These are phyloP conservation scores for Ypsolopha sequella DNA, from an alignment of 2,888 invertebrate genomes.

Conservation along the genomic window DNA sequence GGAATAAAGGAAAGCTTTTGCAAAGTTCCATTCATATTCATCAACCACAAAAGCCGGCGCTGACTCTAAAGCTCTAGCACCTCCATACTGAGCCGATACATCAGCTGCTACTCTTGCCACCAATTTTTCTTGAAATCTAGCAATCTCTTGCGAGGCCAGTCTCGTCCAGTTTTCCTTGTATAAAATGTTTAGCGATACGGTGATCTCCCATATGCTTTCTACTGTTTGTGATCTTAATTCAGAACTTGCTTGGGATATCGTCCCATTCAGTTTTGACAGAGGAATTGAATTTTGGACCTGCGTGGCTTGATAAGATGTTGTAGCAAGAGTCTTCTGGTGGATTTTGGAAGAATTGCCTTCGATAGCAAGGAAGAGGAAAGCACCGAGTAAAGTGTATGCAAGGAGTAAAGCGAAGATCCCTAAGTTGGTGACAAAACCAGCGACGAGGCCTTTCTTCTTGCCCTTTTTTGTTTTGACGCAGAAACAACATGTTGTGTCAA, in stretches of 20 bases:
- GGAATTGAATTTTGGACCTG: slow-evolving; percentile 43
- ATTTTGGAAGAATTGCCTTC: slow-evolving; percentile 75
- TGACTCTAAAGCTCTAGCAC: slow-evolving; percentile 55
- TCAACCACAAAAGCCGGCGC: slow-evolving; percentile 50
- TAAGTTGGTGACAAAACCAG: slow-evolving; percentile 83
- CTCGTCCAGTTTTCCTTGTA: slow-evolving; percentile 92
- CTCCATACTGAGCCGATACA: slow-evolving; percentile 70
- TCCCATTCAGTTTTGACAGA: slow-evolving; percentile 41
- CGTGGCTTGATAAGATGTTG: slow-evolving; percentile 56
- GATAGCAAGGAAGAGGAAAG: slow-evolving; percentile 87
- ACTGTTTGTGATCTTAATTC: slow-evolving; percentile 74
- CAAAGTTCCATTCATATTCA: slow-evolving; percentile 88
- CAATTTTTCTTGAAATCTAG: slow-evolving; percentile 85
- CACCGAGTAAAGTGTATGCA: slow-evolving; percentile 80
- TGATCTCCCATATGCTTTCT: slow-evolving; percentile 94
- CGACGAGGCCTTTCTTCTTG: slow-evolving; percentile 60
- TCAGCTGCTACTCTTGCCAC: slow-evolving; percentile 83
- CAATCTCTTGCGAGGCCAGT: slow-evolving; percentile 77
- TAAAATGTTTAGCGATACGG: slow-evolving; percentile 86
- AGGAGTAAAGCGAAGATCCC: slow-evolving; percentile 85
- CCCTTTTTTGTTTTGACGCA: slow-evolving; percentile 61
- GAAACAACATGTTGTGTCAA: slow-evolving; percentile 56
- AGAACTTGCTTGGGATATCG: slow-evolving; percentile 52
- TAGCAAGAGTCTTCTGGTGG: slow-evolving; percentile 61
- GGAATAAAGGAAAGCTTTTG: slow-evolving; percentile 93